phyloP scores from a whole-genome alignment of 2,113 vertebrate species.

The Nasalis larvatus region DNA sequence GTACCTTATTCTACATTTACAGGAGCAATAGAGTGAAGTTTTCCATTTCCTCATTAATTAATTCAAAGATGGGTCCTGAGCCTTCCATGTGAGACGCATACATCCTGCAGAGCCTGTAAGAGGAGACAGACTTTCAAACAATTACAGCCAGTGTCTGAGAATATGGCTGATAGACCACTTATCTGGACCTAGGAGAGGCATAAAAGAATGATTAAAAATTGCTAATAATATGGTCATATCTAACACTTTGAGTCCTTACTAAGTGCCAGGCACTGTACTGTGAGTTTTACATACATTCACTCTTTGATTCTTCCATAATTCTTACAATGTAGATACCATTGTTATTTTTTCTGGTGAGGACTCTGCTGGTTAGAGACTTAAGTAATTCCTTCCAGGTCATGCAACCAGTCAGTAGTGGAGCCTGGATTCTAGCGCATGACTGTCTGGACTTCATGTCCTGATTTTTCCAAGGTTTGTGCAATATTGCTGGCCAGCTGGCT shows the following conservation, averaged over 20 bases:
- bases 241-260: not conserved
- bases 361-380: not conserved
- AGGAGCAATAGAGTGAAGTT: not conserved
- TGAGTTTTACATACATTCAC: not conserved
- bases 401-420: not conserved
- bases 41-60: conserved; percentile 35
- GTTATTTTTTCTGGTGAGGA: not conserved
- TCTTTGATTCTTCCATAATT: not conserved
- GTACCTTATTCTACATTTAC: not conserved
- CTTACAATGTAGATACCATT: not conserved
- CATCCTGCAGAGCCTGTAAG: not conserved
- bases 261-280: not conserved
- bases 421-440: not conserved
- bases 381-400: not conserved
- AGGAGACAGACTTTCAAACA: not conserved
- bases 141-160: not conserved
- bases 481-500: not conserved
- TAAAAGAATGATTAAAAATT: not conserved
- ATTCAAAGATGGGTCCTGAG: not conserved
- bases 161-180: not conserved
- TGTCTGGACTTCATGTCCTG: not conserved
- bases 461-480: not conserved
- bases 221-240: not conserved
- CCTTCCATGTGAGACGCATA: not conserved
- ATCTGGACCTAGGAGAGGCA: not conserved